Evolutionary conservation across 2,797 vertebrate genomes (phyloP), one percentile per base, ranked within the genome.

Genomic region (Crocodylus rhombifer): DNA sequence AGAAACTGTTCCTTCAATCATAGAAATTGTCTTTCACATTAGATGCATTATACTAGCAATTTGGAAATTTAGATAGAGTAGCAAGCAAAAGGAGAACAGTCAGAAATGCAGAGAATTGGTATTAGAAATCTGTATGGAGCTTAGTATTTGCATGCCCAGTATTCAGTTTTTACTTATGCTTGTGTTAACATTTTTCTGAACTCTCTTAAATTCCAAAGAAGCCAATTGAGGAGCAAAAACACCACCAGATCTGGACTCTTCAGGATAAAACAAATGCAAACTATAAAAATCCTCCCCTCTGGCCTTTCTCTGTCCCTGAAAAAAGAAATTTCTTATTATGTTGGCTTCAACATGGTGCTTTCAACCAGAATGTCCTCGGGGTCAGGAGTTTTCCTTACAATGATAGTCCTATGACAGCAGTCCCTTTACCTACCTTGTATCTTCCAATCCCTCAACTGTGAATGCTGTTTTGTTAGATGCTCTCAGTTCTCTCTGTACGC

Each of bases 31-130:
- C 90, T 95, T 90, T 96, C 92, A 91, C 87, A 94, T 83, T 77
- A 95, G 85, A 93, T 93, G 95, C 79, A 94, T 96, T 96, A 96
- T 92, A 96, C 95, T 94, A 90, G 91, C 81, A 97, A 95, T 95
- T 91, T 96, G 96, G 91, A 94, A 92, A 96, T 96, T 95, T 92
- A 94, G 95, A 95, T 92, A 94, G 93, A 96, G 65, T 85, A 93
- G 81, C 96, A 95, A 91, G 96, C 91, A 95, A 93, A 96, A 91
- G 92, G 14, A 33, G 90, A 93, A 92, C 90, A 91, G 93, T 96
- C 91, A 96, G 91, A 94, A 95, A 93, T 55, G 71, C 79, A 96
- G 93, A 96, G 88, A 90, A 96, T 96, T 95, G 91, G 76, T 96
- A 84, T 94, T 88, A 82, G 65, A 82, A 80, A 93, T 73, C 95